Conservation (phyloP, 2,888 invertebrate species). For the Acrobasis repandana region DNA sequence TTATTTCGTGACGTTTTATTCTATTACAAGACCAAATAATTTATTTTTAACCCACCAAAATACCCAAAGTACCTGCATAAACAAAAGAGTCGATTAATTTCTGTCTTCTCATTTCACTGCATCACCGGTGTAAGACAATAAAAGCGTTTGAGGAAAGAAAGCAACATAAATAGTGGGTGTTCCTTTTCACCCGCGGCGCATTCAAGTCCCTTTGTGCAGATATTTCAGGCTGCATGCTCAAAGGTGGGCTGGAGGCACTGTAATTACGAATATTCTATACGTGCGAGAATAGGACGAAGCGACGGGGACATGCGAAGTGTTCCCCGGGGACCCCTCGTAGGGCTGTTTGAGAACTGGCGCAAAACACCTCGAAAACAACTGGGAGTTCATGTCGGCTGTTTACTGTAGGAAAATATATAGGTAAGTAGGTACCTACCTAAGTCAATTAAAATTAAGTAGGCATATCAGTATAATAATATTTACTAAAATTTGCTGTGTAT, state of each 20-base stretch:
- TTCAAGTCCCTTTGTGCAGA: constrained; percentile 61
- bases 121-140: constrained; percentile 34
- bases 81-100: not conserved
- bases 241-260: constrained; percentile 63
- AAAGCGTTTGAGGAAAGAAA: constrained; percentile 41
- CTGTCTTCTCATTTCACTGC: constrained; percentile 25
- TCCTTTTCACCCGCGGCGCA: constrained; percentile 62
- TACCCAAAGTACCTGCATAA: not conserved
- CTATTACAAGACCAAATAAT: too few relatives aligned
- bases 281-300: constrained; percentile 46
- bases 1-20: too few relatives aligned
- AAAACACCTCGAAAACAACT: constrained; percentile 40
- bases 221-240: constrained; percentile 61
- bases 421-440: too few relatives aligned
- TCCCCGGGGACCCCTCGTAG: constrained; percentile 44
- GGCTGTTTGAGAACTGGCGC: constrained; percentile 50
- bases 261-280: constrained; percentile 62
- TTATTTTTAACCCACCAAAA: not conserved
- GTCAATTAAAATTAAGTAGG: too few relatives aligned
- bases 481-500: too few relatives aligned
- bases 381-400: not conserved
- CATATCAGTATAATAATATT: too few relatives aligned
- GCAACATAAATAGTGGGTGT: constrained; percentile 53
- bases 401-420: too few relatives aligned
- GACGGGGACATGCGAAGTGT: constrained; percentile 47